These are phyloP conservation scores for Zophobas morio DNA, from an alignment of 1,140 invertebrate genomes.

Conservation along the genomic window DNA sequence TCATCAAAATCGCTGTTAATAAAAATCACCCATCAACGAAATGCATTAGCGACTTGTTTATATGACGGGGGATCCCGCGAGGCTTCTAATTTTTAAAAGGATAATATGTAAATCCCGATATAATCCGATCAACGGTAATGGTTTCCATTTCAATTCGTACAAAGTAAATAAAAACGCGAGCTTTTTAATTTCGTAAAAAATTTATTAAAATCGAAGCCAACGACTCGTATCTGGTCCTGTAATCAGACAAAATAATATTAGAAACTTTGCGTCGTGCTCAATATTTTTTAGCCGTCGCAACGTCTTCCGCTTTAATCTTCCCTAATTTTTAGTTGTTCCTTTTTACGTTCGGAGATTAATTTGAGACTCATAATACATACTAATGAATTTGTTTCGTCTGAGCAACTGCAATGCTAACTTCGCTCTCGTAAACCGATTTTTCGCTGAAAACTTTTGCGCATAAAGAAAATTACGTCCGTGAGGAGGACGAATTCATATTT, in stretches of 20 bases:
- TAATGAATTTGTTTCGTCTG: conserved; percentile 32
- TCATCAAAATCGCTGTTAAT: neutral
- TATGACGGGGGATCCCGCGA: conserved; percentile 1
- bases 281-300: neutral
- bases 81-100: conserved; percentile 55
- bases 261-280: conserved; percentile 7
- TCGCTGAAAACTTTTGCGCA: neutral
- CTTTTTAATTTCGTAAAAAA: conserved; percentile 48
- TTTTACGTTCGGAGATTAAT: conserved; percentile 33
- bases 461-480: neutral
- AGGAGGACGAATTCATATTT: no score
- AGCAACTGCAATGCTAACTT: neutral
- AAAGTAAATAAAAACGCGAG: conserved; percentile 47
- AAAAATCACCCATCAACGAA: conserved; percentile 1
- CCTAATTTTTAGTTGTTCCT: conserved; percentile 41
- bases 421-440: conserved; percentile 14
- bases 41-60: conserved; percentile 19
- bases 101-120: conserved; percentile 58
- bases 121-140: conserved; percentile 60
- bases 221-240: conserved; percentile 32
- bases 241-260: conserved; percentile 38
- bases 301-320: conserved; percentile 32
- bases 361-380: conserved; percentile 28
- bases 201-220: conserved; percentile 43
- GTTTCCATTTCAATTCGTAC: conserved; percentile 55